Base-by-base conservation (phyloP, 1,140 invertebrate species). In the Hesperophylax magnus region DNA sequence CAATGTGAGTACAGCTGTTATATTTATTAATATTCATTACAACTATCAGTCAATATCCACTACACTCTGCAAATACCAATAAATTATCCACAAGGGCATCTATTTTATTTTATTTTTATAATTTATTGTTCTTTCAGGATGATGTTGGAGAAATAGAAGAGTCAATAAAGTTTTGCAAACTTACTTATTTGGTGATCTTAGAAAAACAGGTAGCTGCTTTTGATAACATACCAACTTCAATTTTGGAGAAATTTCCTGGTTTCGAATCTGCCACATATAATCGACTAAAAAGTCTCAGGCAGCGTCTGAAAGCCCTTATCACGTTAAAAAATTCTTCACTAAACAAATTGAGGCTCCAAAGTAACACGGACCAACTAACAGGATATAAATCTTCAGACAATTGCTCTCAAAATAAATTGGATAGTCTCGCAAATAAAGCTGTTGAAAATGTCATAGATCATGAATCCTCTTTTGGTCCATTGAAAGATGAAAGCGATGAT, bases 161-260 rank as follows among this genome's bases (percentile, higher is more conserved):
- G 76, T 85, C 88, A 39, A 75, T 86, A 67, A 86, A 87, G 17
- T 85, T 87, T 83, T 89, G 87, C 78, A 89, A 86, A 86, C 85
- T 77, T 71, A 83, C 88, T 77, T 90, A 89, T 76, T 86, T 89
- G 82, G 86, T 89, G 82, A 79, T 90, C 56, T 85, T 90, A 84
- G 89, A 90, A 81, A 89, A 87, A 86, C 86, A 89, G 78, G 86
- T 84, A 72, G 83, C 87, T 67, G 87, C 87, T 18, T 90, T 90
- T 85, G 87, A 89, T 78, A 88, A 85, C 86, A 88, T 90, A 82
- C 88, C 88, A 52, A 86, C 87, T 61, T 85, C 82, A 79, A 86
- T 89, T 3, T 87, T 87, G 84, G 85, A 87, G 53, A 87, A 87
- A 81, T 87, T 89, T 61, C 88, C 87, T 47, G 88, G 88, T 7